Percentiles rank a stretch among this genome's conserved stretches.
Evolutionary conservation across 2,113 vertebrate species (phyloP).

Genomic region (Leucopsar rothschildi): DNA sequence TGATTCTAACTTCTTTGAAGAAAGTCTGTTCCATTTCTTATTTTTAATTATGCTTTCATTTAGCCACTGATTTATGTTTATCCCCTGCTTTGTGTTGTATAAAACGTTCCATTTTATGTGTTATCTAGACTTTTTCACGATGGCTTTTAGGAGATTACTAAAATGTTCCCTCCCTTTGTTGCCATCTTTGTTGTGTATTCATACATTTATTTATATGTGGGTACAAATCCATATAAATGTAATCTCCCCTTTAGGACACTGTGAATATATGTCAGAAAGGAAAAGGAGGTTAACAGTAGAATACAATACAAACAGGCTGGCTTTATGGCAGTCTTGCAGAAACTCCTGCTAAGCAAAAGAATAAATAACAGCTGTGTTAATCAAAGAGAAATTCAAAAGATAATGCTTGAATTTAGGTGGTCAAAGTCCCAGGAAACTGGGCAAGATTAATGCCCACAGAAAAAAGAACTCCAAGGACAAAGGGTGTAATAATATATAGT

Average conservation of each 20-base stretch:
- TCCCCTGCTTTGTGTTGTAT: background rate
- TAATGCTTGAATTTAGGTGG: conserved; percentile 26
- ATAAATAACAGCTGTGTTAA: conserved; percentile 25
- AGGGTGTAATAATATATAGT: background rate
- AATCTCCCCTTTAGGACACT: background rate
- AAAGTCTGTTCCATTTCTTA: background rate
- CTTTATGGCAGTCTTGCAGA: background rate
- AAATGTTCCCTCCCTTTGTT: background rate
- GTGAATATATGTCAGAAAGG: background rate
- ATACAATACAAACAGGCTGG: background rate
- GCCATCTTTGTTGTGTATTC: background rate
- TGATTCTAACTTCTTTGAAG: background rate
- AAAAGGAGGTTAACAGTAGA: background rate
- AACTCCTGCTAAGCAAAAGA: conserved; percentile 12
- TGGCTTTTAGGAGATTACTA: background rate
- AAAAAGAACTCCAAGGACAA: background rate
- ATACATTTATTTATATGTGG: background rate
- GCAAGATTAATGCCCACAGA: background rate
- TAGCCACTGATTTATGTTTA: background rate
- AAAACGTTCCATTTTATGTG: background rate
- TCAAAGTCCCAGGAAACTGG: conserved; percentile 26
- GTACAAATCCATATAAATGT: background rate
- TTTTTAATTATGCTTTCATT: background rate
- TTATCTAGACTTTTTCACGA: conserved; percentile 10
- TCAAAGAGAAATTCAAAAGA: conserved; percentile 40